Conservation (phyloP, 2,113 vertebrate species). For the Zosterops hypoxanthus region DNA sequence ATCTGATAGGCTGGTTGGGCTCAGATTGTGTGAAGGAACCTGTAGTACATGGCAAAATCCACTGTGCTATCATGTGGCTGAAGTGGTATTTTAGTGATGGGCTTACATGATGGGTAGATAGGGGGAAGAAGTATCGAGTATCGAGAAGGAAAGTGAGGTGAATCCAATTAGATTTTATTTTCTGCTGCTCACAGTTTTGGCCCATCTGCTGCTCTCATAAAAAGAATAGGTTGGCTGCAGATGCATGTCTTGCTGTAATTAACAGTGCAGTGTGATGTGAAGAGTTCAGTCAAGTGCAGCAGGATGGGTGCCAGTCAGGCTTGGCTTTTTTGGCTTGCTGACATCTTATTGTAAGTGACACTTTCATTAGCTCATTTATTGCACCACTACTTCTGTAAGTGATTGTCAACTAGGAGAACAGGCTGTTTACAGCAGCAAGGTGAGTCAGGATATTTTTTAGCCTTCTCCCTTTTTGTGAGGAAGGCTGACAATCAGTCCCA, state of each 20-base stretch:
- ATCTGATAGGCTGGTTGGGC: not conserved
- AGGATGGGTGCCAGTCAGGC: not conserved
- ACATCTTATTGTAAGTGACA: constrained; percentile 26
- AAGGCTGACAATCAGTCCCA: not conserved
- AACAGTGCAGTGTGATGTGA: not conserved
- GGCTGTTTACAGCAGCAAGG: not conserved
- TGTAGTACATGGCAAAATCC: not conserved
- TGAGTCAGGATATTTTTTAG: not conserved
- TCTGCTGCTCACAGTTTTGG: not conserved
- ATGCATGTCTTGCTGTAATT: not conserved
- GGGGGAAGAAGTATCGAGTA: not conserved
- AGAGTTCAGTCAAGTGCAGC: not conserved
- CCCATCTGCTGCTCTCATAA: not conserved
- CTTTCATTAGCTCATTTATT: constrained; percentile 52
- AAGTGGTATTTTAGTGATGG: not conserved
- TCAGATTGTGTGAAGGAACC: not conserved
- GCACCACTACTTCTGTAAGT: constrained; percentile 1
- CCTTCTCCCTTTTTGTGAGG: not conserved
- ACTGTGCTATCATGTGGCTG: not conserved
- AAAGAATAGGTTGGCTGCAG: not conserved
- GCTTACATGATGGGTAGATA: not conserved
- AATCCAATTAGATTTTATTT: not conserved
- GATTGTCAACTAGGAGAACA: constrained; percentile 13
- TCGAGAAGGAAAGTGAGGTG: not conserved
- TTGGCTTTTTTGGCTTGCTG: not conserved